Evolutionary conservation across 2,888 invertebrate genomes (phyloP), one percentile per base, ranked within the genome.

Genomic region (Coelopa pilipes): DNA sequence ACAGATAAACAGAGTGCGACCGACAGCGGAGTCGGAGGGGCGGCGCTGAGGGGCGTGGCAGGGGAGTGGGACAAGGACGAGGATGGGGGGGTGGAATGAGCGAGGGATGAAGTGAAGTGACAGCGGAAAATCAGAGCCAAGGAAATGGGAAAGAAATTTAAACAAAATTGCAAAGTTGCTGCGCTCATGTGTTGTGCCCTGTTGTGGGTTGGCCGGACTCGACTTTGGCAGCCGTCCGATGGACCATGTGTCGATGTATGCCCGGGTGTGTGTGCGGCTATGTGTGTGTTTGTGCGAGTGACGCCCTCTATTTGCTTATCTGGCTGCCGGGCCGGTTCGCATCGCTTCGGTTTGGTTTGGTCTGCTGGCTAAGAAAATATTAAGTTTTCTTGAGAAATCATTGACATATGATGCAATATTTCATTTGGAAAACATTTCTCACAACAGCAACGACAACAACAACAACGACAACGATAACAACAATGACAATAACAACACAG

Each of bases 331-430:
- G 34, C 7, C 34, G 34, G 4, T 34, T 34, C 34, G 34, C n/a
- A n/a, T n/a, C n/a, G 34, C 7, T 34, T 34, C 34, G 34, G 34
- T 34, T 34, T 34, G 34, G 34, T 34, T 34, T 34, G 34, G 34
- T 34, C 34, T 34, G 34, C 34, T 59, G 59, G 70, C 70, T 47
- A 70, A 70, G 60, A 70, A 70, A 70, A 59, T 70, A 60, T 70
- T 70, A 70, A 70, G 59, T 70, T 70, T 70, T 21, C 59, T 59
- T 24, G 46, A 59, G 45, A 65, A 19, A 65, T 71, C 71, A 65
- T 65, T 63, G 71, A 71, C 65, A 71, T 63, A 63, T 71, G 65
- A 71, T 71, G 71, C 65, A 71, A 63, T 71, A 71, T 71, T 63
- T 65, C 71, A 71, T 65, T 45, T 66, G 53, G n/a, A 53, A 53